Base-by-base conservation (phyloP, 2,888 invertebrate genomes). In the Sympetrum striolatum region DNA sequence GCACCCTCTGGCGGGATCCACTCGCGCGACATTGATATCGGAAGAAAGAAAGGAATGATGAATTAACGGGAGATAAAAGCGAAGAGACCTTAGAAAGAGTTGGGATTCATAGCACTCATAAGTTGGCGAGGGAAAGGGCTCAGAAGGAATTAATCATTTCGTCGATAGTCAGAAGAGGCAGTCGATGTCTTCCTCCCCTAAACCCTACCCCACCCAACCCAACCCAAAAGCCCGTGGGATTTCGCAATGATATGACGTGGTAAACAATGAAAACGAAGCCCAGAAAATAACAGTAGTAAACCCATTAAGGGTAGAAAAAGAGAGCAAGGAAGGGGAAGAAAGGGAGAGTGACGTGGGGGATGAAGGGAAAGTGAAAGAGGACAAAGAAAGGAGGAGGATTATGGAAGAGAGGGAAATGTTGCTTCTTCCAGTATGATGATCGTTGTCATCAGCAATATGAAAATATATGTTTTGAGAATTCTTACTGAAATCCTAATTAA, bases 211-310 rank as follows among this genome's bases (percentile, higher is more conserved):
- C 4, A n/a, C n/a, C n/a, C n/a, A n/a, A n/a, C 18, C 53, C 53
- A 82, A 53, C 53, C 53, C 81, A 53, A 53, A 48, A 48, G 31
- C 53, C 15, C 82, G 53, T 31, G 58, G 31, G 53, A 82, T 58
- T 82, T 82, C 58, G 82, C 82, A 58, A 82, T 82, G 82, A 82
- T 82, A 58, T 58, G 58, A 82, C 82, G 82, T 35, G 58, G 73
- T 73, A 73, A 73, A 82, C 53, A 82, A 58, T 82, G 58, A 58
- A 58, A 82, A 58, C 35, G 82, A 82, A 82, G 82, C 82, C 82
- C 35, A 82, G 82, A 58, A 82, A 82, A 35, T 58, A 82, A 58
- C 82, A 35, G 58, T 58, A 82, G 82, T 82, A 82, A 82, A 82
- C 82, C 82, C 82, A 82, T 82, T 82, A 82, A 82, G 35, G 82